Evolutionary conservation across 2,113 vertebrate species (phyloP).

Genomic region (Columbina picui): DNA sequence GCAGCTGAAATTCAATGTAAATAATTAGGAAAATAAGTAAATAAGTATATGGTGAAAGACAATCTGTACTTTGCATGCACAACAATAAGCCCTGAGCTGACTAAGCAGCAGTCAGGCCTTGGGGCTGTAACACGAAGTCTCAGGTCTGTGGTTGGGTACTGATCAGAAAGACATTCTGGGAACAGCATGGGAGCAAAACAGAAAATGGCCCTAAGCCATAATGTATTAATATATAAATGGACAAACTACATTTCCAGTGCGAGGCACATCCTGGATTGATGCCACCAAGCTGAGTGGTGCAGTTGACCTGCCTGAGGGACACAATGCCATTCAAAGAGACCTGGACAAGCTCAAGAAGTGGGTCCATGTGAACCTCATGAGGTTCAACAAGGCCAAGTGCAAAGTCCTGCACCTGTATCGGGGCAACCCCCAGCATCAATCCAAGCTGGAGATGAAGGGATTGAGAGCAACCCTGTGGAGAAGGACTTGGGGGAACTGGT

Average conservation of each 20-base stretch:
- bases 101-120: not conserved
- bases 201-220: not conserved
- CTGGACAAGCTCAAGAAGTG: not conserved
- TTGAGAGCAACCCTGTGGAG: not conserved
- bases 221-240: not conserved
- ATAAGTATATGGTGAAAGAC: not conserved
- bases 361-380: accelerated
- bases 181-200: not conserved
- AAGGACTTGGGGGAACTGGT: not conserved
- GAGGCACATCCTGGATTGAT: not conserved
- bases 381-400: not conserved
- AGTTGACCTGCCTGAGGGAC: accelerated
- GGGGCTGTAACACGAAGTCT: not conserved
- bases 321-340: not conserved
- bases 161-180: not conserved
- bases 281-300: not conserved
- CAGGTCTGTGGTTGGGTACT: not conserved
- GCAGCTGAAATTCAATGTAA: not conserved
- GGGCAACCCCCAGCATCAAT: accelerated
- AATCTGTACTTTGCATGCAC: not conserved
- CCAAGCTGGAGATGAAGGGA: not conserved
- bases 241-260: not conserved
- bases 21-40: not conserved
- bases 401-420: accelerated
- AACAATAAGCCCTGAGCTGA: not conserved